A percentile compares a stretch with the other conserved stretches of the same genome.
Conservation (phyloP, 2,888 invertebrate genomes). For the Siphlonurus alternatus region DNA sequence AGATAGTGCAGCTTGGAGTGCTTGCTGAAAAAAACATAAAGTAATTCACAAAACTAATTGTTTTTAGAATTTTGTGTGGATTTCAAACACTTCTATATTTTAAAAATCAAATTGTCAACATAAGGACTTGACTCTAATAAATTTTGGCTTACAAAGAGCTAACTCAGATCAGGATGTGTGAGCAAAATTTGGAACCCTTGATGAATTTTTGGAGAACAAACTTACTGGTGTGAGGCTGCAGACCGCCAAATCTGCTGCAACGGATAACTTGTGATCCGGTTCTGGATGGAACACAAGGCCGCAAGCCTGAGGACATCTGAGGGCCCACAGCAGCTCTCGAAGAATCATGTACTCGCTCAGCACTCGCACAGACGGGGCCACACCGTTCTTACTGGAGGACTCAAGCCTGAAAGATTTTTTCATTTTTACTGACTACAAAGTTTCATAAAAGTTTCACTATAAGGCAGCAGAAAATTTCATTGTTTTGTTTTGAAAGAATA, state of each 20-base stretch:
- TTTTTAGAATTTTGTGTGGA: no score
- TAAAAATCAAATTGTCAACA: no score
- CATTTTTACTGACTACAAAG: not conserved
- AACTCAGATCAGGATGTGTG: no score
- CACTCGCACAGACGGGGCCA: not conserved
- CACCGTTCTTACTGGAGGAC: not conserved
- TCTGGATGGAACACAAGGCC: not conserved
- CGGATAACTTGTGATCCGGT: not conserved
- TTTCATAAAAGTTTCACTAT: no score
- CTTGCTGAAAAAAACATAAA: no score
- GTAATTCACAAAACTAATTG: no score
- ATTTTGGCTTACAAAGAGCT: no score
- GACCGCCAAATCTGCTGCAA: not conserved
- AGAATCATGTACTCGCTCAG: not conserved
- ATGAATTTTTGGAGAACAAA: no score
- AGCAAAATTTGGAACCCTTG: no score
- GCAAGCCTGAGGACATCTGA: not conserved
- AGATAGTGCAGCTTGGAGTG: not conserved
- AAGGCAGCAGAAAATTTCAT: not conserved
- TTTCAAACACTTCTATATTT: no score
- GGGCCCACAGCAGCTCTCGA: not conserved
- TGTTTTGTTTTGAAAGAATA: no score
- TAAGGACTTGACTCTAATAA: no score
- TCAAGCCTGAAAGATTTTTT: not conserved
- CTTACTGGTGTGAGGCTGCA: not conserved